These are phyloP conservation scores for Autographa gamma DNA, from an alignment of 2,888 invertebrate species.

Conservation along the genomic window DNA sequence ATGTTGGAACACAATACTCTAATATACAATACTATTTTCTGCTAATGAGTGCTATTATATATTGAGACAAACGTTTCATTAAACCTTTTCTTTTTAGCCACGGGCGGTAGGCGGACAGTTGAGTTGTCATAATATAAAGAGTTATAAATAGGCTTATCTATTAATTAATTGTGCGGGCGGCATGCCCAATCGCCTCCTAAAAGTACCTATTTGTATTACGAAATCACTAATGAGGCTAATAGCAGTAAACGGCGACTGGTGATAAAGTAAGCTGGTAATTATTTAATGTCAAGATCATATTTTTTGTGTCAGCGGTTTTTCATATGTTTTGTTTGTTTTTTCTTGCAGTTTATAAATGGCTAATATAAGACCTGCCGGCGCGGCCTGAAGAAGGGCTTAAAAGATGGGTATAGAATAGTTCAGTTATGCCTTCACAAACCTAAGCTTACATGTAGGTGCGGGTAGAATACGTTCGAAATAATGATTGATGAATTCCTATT, in stretches of 20 bases:
- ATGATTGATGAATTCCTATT: no score
- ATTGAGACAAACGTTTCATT: constrained; percentile 26
- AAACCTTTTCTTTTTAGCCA: constrained; percentile 18
- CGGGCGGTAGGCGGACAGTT: constrained; percentile 34
- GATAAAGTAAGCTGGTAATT: constrained; percentile 15
- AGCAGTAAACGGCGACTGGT: constrained; percentile 12
- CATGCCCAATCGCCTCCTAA: constrained; percentile 4
- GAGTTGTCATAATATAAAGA: constrained; percentile 37
- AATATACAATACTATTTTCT: constrained; percentile 17
- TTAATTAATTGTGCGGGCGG: constrained; percentile 37
- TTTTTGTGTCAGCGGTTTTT: background rate
- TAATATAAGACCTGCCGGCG: no score
- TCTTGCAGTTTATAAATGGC: background rate
- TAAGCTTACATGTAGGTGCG: no score
- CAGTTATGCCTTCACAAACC: no score
- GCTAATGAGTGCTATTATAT: constrained; percentile 22
- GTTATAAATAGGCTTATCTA: constrained; percentile 29
- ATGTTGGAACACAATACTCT: constrained; percentile 12
- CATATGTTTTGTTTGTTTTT: background rate
- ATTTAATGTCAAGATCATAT: constrained; percentile 20
- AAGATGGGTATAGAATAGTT: no score
- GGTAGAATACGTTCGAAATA: no score
- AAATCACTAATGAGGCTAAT: constrained; percentile 29
- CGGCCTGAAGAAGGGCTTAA: background rate
- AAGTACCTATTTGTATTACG: constrained; percentile 21